Evolutionary conservation across 2,113 vertebrate species (phyloP).

Genomic region (Puntigrus tetrazona): DNA sequence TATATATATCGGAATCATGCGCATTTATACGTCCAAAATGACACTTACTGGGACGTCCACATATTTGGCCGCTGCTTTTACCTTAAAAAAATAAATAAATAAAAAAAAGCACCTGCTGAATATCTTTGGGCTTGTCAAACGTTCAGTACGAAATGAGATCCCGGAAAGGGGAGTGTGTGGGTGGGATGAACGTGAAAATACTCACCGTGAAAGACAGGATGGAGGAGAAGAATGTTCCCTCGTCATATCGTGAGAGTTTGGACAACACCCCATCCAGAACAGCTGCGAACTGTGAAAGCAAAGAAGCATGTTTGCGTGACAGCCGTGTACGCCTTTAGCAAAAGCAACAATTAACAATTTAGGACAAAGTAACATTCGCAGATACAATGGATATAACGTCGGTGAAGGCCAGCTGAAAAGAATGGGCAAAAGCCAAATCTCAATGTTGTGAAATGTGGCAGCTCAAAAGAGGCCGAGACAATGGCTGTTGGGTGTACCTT

Average conservation of each 20-base stretch:
- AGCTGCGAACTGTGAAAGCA: constrained; percentile 79
- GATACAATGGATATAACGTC: background rate
- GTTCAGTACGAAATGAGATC: background rate
- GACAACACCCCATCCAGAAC: constrained; percentile 89
- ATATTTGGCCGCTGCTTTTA: constrained; percentile 96
- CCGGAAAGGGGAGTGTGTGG: constrained; percentile 5
- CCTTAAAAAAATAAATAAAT: constrained; percentile 74
- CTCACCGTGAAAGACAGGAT: constrained; percentile 97
- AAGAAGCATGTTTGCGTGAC: background rate
- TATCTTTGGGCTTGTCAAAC: background rate
- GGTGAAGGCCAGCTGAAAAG: constrained; percentile 37
- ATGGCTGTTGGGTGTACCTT: constrained; percentile 79
- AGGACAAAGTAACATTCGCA: background rate
- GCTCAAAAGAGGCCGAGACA: background rate
- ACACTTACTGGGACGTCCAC: constrained; percentile 95
- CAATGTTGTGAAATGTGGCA: background rate
- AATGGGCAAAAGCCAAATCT: constrained; percentile 31
- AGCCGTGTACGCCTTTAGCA: background rate
- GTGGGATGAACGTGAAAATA: constrained; percentile 55
- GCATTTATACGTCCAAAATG: constrained; percentile 29
- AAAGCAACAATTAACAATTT: constrained; percentile 17
- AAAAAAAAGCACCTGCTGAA: constrained; percentile 6
- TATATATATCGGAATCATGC: constrained; percentile 43
- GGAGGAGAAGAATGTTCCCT: constrained; percentile 97
- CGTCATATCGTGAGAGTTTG: constrained; percentile 94